Conservation (phyloP, 2,888 invertebrate species). For the Orthosia cruda region DNA sequence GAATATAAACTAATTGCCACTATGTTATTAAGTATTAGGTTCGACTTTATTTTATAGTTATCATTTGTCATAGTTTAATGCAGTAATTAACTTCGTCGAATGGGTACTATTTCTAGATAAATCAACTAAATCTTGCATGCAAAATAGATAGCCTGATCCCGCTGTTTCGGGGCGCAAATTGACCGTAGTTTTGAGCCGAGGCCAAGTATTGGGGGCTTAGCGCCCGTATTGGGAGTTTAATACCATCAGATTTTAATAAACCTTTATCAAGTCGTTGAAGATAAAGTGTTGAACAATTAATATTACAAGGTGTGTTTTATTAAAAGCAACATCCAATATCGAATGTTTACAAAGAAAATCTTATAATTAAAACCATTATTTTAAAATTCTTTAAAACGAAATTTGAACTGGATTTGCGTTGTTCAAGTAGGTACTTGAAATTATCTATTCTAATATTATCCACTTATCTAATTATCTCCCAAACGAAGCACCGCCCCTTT, state of each 20-base stretch:
- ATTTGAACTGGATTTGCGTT: slow-evolving; percentile 8
- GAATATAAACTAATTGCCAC: too few species aligned
- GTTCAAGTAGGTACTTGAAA: slow-evolving; percentile 20
- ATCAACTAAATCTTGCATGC: slow-evolving; percentile 21
- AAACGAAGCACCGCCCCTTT: background rate
- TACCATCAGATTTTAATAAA: slow-evolving; percentile 50
- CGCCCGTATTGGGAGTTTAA: slow-evolving; percentile 25
- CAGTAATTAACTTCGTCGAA: too few species aligned
- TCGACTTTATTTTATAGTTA: too few species aligned
- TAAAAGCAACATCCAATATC: slow-evolving; percentile 27
- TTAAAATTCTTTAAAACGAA: slow-evolving; percentile 6
- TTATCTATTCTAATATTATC: slow-evolving; percentile 43
- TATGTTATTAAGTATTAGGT: too few species aligned
- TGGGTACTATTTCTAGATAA: too few species aligned
- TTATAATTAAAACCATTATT: slow-evolving; percentile 15
- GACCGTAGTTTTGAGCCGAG: slow-evolving; percentile 27
- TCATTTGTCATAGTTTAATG: too few species aligned
- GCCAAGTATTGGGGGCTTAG: slow-evolving; percentile 28
- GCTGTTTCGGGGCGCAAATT: slow-evolving; percentile 28
- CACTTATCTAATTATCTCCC: slow-evolving; percentile 26
- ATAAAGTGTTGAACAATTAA: slow-evolving; percentile 38
- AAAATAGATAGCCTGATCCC: slow-evolving; percentile 29
- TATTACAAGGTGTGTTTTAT: slow-evolving; percentile 29
- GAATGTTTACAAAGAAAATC: slow-evolving; percentile 26
- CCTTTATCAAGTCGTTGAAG: slow-evolving; percentile 26